Percentiles rank a stretch among this genome's conserved stretches.
Conservation (phyloP, 2,888 invertebrate genomes). For the Drosophila mercatorum region DNA sequence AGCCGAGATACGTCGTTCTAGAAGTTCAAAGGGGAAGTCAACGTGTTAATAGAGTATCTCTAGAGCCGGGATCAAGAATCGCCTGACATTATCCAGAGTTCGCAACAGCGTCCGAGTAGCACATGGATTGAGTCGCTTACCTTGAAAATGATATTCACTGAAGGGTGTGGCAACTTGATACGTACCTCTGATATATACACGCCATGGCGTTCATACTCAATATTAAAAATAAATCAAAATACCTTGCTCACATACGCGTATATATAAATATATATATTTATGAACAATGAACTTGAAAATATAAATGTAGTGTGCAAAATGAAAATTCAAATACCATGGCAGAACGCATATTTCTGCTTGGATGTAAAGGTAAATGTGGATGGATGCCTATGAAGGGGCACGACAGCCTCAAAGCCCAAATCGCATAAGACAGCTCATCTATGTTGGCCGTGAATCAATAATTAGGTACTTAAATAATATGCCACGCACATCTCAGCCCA, state of each 20-base stretch:
- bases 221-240: slow-evolving; percentile 55
- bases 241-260: slow-evolving; percentile 17
- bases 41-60: slow-evolving; percentile 21
- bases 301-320: slow-evolving; percentile 42
- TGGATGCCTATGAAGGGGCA: slow-evolving; percentile 14
- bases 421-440: slow-evolving; percentile 37
- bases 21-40: slow-evolving; percentile 45
- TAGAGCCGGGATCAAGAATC: background rate
- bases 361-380: slow-evolving; percentile 20
- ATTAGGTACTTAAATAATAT: slow-evolving; percentile 34
- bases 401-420: slow-evolving; percentile 43
- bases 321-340: slow-evolving; percentile 33
- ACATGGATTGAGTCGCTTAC: slow-evolving; percentile 33
- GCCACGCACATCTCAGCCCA: slow-evolving; percentile 10
- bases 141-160: slow-evolving; percentile 18
- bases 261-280: slow-evolving; percentile 11
- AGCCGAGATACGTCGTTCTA: slow-evolving; percentile 84
- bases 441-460: slow-evolving; percentile 62
- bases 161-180: slow-evolving; percentile 33
- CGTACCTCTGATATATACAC: slow-evolving; percentile 36
- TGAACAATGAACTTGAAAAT: slow-evolving; percentile 68
- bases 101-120: slow-evolving; percentile 23
- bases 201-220: slow-evolving; percentile 10
- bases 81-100: slow-evolving; percentile 56
- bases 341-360: slow-evolving; percentile 36